Conservation (phyloP, 1,140 invertebrate genomes). For the Prorops nasuta region DNA sequence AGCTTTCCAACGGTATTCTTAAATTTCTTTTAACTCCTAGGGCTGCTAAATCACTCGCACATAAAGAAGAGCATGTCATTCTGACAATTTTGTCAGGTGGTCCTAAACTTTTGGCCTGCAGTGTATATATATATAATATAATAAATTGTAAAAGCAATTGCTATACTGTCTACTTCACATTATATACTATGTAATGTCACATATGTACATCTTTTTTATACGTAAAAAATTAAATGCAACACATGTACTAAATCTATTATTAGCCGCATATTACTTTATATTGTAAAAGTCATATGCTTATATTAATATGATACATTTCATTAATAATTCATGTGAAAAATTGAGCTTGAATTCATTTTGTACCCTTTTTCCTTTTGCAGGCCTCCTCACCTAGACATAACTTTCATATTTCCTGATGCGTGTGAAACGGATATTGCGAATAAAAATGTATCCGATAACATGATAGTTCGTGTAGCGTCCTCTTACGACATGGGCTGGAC, state of each 20-base stretch:
- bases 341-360: neutral
- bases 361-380: no score
- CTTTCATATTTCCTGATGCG: conserved; percentile 1
- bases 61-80: no score
- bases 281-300: neutral
- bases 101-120: no score
- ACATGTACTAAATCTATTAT: neutral
- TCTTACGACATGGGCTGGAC: conserved; percentile 1
- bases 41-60: no score
- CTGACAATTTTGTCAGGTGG: no score
- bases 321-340: neutral
- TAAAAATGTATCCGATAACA: neutral
- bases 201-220: no score
- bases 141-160: no score
- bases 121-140: no score
- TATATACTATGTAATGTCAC: no score
- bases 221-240: neutral
- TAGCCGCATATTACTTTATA: neutral
- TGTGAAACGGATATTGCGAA: neutral
- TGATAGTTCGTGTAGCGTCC: neutral
- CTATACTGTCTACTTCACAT: no score
- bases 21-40: no score
- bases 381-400: neutral
- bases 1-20: no score
- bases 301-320: neutral